A percentile compares a stretch with the other conserved stretches of the same genome.
phyloP scores from a whole-genome alignment of 1,140 invertebrate species.

The Antheraea pernyi region DNA sequence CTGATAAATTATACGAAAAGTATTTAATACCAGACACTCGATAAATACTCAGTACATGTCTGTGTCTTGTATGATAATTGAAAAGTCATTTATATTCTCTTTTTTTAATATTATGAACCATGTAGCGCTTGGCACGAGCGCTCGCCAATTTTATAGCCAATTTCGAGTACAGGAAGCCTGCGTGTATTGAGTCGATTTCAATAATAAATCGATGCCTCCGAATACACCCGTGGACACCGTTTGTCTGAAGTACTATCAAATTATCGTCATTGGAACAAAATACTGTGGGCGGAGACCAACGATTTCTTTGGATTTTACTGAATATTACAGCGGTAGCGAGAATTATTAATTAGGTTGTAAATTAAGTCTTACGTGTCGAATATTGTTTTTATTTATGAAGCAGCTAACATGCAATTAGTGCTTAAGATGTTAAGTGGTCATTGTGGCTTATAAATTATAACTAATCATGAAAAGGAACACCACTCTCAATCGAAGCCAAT shows the following conservation, averaged over 20 bases:
- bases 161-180: conserved; percentile 65
- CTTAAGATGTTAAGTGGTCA: too few species aligned
- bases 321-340: conserved; percentile 59
- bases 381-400: too few species aligned
- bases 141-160: conserved; percentile 71
- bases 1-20: too few species aligned
- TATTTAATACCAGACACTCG: conserved; percentile 11
- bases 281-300: conserved; percentile 55
- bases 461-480: too few species aligned
- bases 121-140: conserved; percentile 62
- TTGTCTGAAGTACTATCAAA: conserved; percentile 51
- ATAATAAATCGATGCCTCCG: conserved; percentile 70
- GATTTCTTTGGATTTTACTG: conserved; percentile 44
- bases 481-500: too few species aligned
- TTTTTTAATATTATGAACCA: conserved; percentile 60
- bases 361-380: not conserved
- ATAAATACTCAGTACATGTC: conserved; percentile 42
- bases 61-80: conserved; percentile 62
- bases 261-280: conserved; percentile 63
- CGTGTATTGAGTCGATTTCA: conserved; percentile 67
- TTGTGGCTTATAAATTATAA: too few species aligned
- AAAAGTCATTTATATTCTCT: conserved; percentile 49
- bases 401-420: too few species aligned
- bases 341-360: conserved; percentile 46
- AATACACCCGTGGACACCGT: conserved; percentile 46